Base-by-base conservation (phyloP, 2,797 vertebrate genomes). In the Scarus forsteni region DNA sequence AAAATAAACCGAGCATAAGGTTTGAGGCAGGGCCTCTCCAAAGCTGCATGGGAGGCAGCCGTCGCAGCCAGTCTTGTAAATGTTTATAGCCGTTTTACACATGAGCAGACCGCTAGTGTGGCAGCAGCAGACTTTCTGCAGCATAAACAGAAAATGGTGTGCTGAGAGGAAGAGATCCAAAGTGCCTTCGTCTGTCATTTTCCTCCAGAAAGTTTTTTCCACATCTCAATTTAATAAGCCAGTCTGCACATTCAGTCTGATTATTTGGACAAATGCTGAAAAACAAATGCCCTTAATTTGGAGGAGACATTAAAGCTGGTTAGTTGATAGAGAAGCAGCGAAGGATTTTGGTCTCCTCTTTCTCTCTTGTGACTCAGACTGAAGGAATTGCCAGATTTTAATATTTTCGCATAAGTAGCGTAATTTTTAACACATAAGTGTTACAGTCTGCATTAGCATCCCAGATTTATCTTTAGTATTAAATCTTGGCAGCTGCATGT, bases 401-500 rank as follows among this genome's bases (percentile, higher is more conserved):
- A 49, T 61, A 46, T 48, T 39, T 19, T 52, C 55, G 19, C 53
- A 43, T 40, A 35, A 16, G 60, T 49, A 48, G 11, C 39, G 40
- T 14, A n/a, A 49, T 14, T 42, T 66, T 55, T 53, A 61, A 66
- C 18, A 38, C 16, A 42, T 36, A 66, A 27, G 39, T 43, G 38
- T 48, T 16, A 64, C 35, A 56, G 39, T 60, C 15, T 45, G 35
- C 43, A 60, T 55, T 66, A 75, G 56, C 51, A 70, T 56, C 36
- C 19, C 39, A 50, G 57, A 66, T 56, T 57, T 70, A 75, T 77
- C 63, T 66, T 9, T 76, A 48, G 44, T 67, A 67, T 78, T 68
- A 83, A 50, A 67, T 53, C 53, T 40, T 63, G 59, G 40, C 58
- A 53, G 73, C 49, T 36, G 42, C 60, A 60, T 40, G 51, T 35